These are phyloP conservation scores for Timema cristinae DNA, from an alignment of 2,888 invertebrate genomes.

Conservation along the genomic window DNA sequence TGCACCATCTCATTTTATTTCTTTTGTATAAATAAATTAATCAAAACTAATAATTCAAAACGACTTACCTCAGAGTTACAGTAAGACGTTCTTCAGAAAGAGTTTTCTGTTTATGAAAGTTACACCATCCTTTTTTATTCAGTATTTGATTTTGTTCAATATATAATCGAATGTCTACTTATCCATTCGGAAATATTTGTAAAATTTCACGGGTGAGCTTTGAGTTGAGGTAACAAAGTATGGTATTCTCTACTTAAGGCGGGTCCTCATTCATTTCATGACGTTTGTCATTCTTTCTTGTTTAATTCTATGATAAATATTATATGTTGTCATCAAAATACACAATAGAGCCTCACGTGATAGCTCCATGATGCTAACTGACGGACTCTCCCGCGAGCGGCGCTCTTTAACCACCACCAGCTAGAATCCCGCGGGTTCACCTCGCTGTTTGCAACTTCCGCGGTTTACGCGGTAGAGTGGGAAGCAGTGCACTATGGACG, in stretches of 20 bases:
- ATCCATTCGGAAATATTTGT: slow-evolving; percentile 1
- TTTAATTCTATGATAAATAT: slow-evolving; percentile 3
- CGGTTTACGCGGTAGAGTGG: too few species aligned
- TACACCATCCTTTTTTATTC: background rate
- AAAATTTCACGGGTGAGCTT: background rate
- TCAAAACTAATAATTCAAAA: background rate
- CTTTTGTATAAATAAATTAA: background rate
- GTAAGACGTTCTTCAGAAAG: background rate
- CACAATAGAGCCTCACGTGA: background rate
- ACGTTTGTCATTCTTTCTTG: background rate
- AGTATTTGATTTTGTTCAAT: background rate
- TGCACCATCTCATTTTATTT: background rate
- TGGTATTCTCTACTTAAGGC: background rate
- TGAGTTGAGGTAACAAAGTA: background rate
- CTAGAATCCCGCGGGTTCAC: background rate
- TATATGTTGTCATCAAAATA: background rate
- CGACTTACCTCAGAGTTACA: background rate
- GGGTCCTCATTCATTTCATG: background rate
- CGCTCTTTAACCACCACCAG: background rate
- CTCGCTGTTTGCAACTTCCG: background rate
- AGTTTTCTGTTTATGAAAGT: background rate
- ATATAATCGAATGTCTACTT: background rate
- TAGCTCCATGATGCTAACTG: too few species aligned
- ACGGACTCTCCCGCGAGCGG: background rate
- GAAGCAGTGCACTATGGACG: too few species aligned